Evolutionary conservation across 2,797 vertebrate genomes (phyloP), one percentile per base, ranked within the genome.

Genomic region (Myotis pilosus): DNA sequence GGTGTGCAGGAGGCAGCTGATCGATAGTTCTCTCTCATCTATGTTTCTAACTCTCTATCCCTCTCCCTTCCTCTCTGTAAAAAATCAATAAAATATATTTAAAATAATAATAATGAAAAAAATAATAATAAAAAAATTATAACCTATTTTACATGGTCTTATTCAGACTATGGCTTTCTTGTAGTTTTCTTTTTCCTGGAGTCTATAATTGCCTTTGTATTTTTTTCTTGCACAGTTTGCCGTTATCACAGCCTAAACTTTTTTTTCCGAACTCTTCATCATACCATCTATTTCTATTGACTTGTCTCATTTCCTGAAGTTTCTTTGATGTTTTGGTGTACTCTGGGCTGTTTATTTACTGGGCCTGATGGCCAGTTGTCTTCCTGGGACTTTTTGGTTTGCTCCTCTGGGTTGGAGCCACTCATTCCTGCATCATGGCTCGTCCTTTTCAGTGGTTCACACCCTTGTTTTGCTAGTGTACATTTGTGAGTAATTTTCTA

Each of bases 141-240:
- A 30, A 33, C 20, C 60, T 87, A 25, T 89, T 88, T 87, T 74
- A 30, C 36, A 19, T 83, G 47, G 30, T 83, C 44, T 74, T 87
- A 60, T 80, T 91, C 60, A 81, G 64, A 64, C 23, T 23, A 38
- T 81, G 53, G 49, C 30, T 74, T 89, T 88, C n/a, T 87, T 44
- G 4, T 55, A 38, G 30, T 93, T 94, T 91, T 80, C 16, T 89
- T 94, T 90, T 79, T 53, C 57, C 82, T 92, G 41, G 89, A 89
- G 74, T 96, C 94, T 87, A 38, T 74, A 68, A 89, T 92, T 93
- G 62, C 80, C n/a, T 94, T 92, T 87, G 51, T 90, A 28, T 66
- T 95, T 38, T 38, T 68, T 36, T 88, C 33, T 69, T 69, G n/a
- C 6, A 10, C 51, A n/a, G 3, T 85, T 91, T 85, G 28, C 22